Evolutionary conservation across 2,888 invertebrate species (phyloP).

Genomic region (Aromia moschata): DNA sequence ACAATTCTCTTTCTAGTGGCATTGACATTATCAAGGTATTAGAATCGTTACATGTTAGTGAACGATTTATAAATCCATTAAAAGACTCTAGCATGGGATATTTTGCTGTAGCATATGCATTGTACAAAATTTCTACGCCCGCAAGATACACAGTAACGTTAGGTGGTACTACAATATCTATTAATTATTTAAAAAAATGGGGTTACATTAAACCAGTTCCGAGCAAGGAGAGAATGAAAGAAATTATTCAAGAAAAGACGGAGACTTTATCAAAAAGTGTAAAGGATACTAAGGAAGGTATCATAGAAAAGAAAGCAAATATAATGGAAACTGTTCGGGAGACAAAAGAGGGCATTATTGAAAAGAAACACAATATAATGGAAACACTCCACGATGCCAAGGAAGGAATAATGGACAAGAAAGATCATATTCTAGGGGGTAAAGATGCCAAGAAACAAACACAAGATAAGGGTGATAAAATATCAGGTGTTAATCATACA

Average conservation of each 20-base stretch:
- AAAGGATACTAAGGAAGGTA: constrained; percentile 64
- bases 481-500: background rate
- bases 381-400: constrained; percentile 70
- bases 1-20: constrained; percentile 75
- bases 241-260: constrained; percentile 71
- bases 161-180: constrained; percentile 87
- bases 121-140: constrained; percentile 94
- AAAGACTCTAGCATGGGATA: constrained; percentile 86
- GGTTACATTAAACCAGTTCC: constrained; percentile 89
- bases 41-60: constrained; percentile 80
- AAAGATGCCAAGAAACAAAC: constrained; percentile 6
- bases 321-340: constrained; percentile 48
- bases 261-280: constrained; percentile 71
- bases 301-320: constrained; percentile 46
- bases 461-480: background rate
- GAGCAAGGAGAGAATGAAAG: constrained; percentile 70
- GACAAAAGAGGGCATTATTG: constrained; percentile 53
- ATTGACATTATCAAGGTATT: constrained; percentile 86
- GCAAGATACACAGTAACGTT: constrained; percentile 91
- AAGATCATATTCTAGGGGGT: constrained; percentile 4
- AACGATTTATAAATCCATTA: constrained; percentile 79
- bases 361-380: constrained; percentile 70
- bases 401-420: constrained; percentile 47
- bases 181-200: constrained; percentile 79
- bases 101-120: constrained; percentile 87